These are phyloP conservation scores for Cyanistes caeruleus DNA, from an alignment of 2,113 vertebrate species.

Conservation along the genomic window DNA sequence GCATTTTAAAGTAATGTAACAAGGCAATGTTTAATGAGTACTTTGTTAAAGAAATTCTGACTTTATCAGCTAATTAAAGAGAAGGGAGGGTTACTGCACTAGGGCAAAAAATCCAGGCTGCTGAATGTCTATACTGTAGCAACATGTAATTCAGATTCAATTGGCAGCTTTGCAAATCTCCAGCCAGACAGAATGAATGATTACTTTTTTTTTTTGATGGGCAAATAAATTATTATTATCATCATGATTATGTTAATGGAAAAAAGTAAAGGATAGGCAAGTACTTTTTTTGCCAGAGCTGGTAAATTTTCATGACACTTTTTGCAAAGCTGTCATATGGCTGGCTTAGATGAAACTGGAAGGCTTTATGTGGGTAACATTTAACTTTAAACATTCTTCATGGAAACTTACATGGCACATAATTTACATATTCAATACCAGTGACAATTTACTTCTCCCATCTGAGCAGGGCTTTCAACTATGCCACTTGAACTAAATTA, in stretches of 20 bases:
- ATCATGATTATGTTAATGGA: slow-evolving; percentile 25
- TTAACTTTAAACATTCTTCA: slow-evolving; percentile 82
- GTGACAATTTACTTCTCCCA: slow-evolving; percentile 87
- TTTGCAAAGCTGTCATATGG: slow-evolving; percentile 47
- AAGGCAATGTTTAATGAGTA: slow-evolving; percentile 60
- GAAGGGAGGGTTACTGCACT: slow-evolving; percentile 41
- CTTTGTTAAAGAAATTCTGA: slow-evolving; percentile 70
- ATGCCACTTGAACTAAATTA: slow-evolving; percentile 88
- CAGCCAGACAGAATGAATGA: slow-evolving; percentile 29
- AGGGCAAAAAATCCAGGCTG: slow-evolving; percentile 29
- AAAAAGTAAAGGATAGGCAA: slow-evolving; percentile 41
- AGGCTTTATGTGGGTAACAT: slow-evolving; percentile 72
- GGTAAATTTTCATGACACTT: slow-evolving; percentile 48
- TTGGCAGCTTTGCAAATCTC: slow-evolving; percentile 48
- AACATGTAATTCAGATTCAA: slow-evolving; percentile 17
- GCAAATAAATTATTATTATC: slow-evolving; percentile 45
- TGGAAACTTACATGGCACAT: slow-evolving; percentile 80
- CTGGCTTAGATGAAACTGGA: slow-evolving; percentile 67
- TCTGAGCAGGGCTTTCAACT: slow-evolving; percentile 86
- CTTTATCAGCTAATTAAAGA: slow-evolving; percentile 65
- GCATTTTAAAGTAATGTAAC: slow-evolving; percentile 62
- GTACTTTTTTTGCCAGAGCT: slow-evolving; percentile 37
- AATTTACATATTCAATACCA: slow-evolving; percentile 87
- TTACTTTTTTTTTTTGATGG: not conserved
- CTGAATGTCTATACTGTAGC: not conserved